Base-by-base conservation (phyloP, 2,113 vertebrate species). In the Acanthisitta chloris region DNA sequence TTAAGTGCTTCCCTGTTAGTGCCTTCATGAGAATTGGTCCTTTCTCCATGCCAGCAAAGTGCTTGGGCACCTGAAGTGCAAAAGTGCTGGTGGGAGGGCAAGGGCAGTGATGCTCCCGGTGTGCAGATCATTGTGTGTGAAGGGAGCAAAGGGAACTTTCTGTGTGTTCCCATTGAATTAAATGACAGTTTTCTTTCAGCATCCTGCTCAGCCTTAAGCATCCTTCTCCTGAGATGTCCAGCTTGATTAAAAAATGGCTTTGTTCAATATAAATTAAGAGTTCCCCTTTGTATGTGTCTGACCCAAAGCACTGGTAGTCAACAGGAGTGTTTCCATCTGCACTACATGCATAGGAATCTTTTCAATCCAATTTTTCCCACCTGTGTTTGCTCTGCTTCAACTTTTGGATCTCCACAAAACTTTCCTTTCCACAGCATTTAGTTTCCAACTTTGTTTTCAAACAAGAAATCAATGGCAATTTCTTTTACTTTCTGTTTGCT, bases 11-110 rank as follows among this genome's bases (percentile, higher is more conserved):
- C 12, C 31, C 48, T 21, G 7, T 8, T 2, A 11, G 33, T 3
- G 28, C 45, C 25, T 0, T 7, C 0, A 0, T 13, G 54, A 26
- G 61, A 21, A 8, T 14, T 5, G 1, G 1, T 24, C 70, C 54
- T 46, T n/a, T 8, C 61, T 31, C 49, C 21, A 16, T 34, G 49
- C 7, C 12, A 0, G 33, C 34, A 17, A 36, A 62, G 43, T 8
- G 66, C 40, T 19, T 17, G 67, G 58, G 33, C n/a, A 18, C 6
- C 48, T 12, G 1, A 1, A 59, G 26, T 2, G 9, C 43, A 26
- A 14, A 51, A 31, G 21, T 42, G 21, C 5, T 20, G 49, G 20
- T 17, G 59, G 38, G 61, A 72, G 46, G 20, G n/a, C 16, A 23
- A 49, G 67, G 81, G 45, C 54, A 54, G 49, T 0, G 0, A 5